Percentiles rank a stretch among this genome's conserved stretches.
Evolutionary conservation across 2,113 vertebrate species (phyloP).

Genomic region (cat (Felis catus)): DNA sequence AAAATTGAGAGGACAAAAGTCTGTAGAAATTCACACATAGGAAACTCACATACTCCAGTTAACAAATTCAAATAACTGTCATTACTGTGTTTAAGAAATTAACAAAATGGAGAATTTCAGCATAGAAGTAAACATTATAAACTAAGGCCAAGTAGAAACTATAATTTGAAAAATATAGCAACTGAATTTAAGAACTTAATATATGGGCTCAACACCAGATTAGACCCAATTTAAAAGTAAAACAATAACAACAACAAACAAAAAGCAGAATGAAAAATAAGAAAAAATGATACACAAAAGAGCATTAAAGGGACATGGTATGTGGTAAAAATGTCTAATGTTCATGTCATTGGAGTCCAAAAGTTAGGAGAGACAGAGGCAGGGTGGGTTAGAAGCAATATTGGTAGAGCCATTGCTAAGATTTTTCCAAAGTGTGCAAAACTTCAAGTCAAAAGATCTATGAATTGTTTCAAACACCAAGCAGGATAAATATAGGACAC

Average conservation of each 20-base stretch:
- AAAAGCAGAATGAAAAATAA: background rate
- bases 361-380: background rate
- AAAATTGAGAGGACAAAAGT: background rate
- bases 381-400: background rate
- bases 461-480: background rate
- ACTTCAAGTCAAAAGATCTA: background rate
- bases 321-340: background rate
- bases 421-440: background rate
- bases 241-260: background rate
- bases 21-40: background rate
- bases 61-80: background rate
- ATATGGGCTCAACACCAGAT: background rate
- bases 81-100: background rate
- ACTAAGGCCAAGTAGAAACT: background rate
- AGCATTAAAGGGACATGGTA: background rate
- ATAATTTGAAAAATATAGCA: background rate
- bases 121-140: background rate
- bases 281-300: background rate
- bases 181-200: slow-evolving; percentile 18
- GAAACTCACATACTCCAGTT: background rate
- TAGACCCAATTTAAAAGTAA: background rate
- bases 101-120: background rate
- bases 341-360: background rate
- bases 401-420: background rate
- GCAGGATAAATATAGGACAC: background rate